Conservation (phyloP, 2,888 invertebrate species). For the Linnaemya vulpina region DNA sequence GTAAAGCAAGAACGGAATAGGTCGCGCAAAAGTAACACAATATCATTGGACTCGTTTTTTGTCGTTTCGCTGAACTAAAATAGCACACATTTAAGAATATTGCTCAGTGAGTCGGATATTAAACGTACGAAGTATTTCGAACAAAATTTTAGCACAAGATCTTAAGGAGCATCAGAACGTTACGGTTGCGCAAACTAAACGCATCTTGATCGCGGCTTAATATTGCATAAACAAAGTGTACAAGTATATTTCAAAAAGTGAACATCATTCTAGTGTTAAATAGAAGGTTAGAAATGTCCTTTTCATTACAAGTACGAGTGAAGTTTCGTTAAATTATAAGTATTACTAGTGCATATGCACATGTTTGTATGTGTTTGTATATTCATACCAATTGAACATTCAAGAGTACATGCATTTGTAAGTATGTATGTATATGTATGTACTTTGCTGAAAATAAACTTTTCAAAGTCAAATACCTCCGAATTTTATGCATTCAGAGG, state of each 20-base stretch:
- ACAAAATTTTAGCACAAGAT: slow-evolving; percentile 69
- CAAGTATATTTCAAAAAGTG: too few relatives aligned
- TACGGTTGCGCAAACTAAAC: slow-evolving; percentile 79
- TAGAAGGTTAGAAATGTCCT: slow-evolving; percentile 54
- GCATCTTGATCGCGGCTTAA: slow-evolving; percentile 75
- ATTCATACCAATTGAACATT: too few relatives aligned
- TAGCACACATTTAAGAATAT: slow-evolving; percentile 41
- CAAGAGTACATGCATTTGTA: not conserved
- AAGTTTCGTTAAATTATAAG: not conserved
- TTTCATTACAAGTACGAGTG: not conserved
- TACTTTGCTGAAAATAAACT: slow-evolving; percentile 11
- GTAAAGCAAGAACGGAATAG: slow-evolving; percentile 30
- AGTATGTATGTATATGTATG: not conserved
- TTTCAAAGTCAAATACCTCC: slow-evolving; percentile 54
- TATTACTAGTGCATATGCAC: not conserved
- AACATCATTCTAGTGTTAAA: slow-evolving; percentile 21
- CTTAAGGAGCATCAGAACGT: slow-evolving; percentile 77
- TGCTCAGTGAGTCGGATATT: slow-evolving; percentile 74
- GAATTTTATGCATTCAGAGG: slow-evolving; percentile 42
- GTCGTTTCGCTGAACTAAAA: slow-evolving; percentile 40
- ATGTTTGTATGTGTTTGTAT: too few relatives aligned
- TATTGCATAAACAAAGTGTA: slow-evolving; percentile 16
- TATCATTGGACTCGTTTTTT: slow-evolving; percentile 52
- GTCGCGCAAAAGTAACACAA: slow-evolving; percentile 26
- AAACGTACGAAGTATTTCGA: slow-evolving; percentile 63